Evolutionary conservation across 1,140 invertebrate genomes (phyloP).

Genomic region (Bombus sylvicola): DNA sequence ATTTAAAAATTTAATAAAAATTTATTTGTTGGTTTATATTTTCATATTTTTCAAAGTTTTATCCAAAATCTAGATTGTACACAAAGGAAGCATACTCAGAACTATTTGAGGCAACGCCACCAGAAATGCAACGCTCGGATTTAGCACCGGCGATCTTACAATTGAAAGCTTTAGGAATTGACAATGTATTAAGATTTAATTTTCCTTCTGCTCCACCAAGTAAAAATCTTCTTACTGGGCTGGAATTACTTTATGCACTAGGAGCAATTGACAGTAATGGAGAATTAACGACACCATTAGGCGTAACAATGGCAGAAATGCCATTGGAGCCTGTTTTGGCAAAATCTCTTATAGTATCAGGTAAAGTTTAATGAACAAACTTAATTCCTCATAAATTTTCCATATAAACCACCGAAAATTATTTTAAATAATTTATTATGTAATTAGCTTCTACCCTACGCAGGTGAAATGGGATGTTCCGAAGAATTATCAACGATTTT

Average conservation of each 20-base stretch:
- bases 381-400: no score
- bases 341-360: constrained; percentile 93
- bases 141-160: constrained; percentile 94
- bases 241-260: constrained; percentile 96
- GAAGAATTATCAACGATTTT: constrained; percentile 95
- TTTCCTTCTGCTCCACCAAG: constrained; percentile 95
- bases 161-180: constrained; percentile 97
- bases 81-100: constrained; percentile 90
- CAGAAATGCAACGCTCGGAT: constrained; percentile 96
- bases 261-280: constrained; percentile 92
- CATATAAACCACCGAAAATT: not conserved
- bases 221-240: constrained; percentile 91
- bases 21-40: constrained; percentile 43
- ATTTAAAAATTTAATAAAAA: not conserved
- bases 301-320: constrained; percentile 95
- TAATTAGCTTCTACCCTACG: constrained; percentile 48
- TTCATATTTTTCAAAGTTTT: constrained; percentile 51
- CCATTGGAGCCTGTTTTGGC: constrained; percentile 94
- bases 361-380: constrained; percentile 74
- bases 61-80: constrained; percentile 85
- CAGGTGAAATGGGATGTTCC: constrained; percentile 92
- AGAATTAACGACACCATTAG: constrained; percentile 91
- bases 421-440: not conserved
- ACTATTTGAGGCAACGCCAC: constrained; percentile 88
- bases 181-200: constrained; percentile 93